Conservation (phyloP, 2,113 vertebrate genomes). For the Malurus alboscapulatus region DNA sequence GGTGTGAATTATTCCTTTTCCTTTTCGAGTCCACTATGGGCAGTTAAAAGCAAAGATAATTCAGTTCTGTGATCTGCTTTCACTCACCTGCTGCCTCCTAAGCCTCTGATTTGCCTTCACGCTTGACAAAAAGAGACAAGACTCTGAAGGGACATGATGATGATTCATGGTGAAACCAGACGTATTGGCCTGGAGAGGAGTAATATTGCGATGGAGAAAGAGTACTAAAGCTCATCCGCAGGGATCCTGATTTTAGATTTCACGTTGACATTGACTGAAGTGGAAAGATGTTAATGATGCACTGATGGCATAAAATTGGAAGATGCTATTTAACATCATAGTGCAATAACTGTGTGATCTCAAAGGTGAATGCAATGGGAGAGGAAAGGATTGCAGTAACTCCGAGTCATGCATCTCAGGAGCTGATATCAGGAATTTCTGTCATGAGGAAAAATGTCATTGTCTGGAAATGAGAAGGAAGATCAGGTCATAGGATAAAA, state of each 20-base stretch:
- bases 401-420: not conserved
- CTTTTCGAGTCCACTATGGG: not conserved
- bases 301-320: not conserved
- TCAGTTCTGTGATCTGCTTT: not conserved
- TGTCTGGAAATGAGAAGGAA: not conserved
- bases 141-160: not conserved
- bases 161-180: not conserved
- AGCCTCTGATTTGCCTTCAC: not conserved
- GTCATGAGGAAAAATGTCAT: not conserved
- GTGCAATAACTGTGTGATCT: not conserved
- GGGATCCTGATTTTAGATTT: not conserved
- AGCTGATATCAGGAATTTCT: not conserved
- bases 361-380: not conserved
- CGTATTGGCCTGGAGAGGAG: not conserved
- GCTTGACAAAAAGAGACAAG: not conserved
- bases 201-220: not conserved
- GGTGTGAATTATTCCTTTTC: not conserved
- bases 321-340: not conserved
- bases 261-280: not conserved
- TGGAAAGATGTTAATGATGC: not conserved
- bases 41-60: not conserved
- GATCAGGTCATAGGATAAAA: not conserved
- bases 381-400: not conserved
- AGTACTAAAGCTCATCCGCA: not conserved
- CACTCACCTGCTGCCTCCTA: not conserved